A percentile compares a stretch with the other conserved stretches of the same genome.
These are phyloP conservation scores for Sylvia borin DNA, from an alignment of 2,797 vertebrate species.

Conservation along the genomic window DNA sequence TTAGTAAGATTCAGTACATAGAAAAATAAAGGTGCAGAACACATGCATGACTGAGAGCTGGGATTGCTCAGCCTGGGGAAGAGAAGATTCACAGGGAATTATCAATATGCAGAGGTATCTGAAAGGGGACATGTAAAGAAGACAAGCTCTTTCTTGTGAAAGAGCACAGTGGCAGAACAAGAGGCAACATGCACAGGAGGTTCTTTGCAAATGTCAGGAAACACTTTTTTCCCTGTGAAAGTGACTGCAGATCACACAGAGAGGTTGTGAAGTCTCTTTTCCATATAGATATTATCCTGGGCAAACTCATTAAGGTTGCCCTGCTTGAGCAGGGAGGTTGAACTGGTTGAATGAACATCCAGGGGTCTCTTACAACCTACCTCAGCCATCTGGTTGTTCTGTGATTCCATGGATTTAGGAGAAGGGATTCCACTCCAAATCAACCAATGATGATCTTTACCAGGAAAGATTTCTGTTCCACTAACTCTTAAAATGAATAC, in stretches of 20 bases:
- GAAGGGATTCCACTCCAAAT: not conserved
- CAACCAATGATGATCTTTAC: not conserved
- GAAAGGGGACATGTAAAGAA: not conserved
- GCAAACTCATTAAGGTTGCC: not conserved
- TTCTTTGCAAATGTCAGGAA: not conserved
- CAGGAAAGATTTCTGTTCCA: not conserved
- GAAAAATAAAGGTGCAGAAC: not conserved
- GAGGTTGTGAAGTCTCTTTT: not conserved
- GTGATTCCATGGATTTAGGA: not conserved
- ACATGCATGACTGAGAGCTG: not conserved
- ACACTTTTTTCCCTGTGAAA: not conserved
- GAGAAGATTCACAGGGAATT: not conserved
- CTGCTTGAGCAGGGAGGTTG: not conserved
- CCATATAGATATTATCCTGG: accelerated
- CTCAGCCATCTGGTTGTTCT: not conserved
- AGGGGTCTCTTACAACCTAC: not conserved
- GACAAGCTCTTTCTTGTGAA: not conserved
- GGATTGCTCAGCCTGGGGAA: not conserved
- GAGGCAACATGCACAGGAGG: not conserved
- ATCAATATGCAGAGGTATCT: not conserved
- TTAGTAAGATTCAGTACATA: not conserved
- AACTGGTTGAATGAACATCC: not conserved
- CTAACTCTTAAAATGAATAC: not conserved
- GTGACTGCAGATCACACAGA: not conserved
- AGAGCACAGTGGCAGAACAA: not conserved